A percentile compares a stretch with the other conserved stretches of the same genome.
Evolutionary conservation across 1,140 invertebrate genomes (phyloP).

Genomic region (Trichonephila clavipes): DNA sequence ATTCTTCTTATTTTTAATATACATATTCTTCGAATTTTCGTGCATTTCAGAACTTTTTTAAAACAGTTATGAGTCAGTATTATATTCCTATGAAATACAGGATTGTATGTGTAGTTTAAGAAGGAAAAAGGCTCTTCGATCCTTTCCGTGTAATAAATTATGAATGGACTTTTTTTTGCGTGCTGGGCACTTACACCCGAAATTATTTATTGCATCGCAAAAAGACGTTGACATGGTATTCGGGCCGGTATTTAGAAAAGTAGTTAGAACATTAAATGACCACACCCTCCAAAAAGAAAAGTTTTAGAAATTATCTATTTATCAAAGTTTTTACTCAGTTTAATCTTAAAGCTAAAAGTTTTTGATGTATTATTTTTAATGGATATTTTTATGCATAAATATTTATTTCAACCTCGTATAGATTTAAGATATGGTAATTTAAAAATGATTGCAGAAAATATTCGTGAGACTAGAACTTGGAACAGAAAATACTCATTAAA

Average conservation of each 20-base stretch:
- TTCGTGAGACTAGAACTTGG: too few species aligned
- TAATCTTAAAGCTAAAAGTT: background rate
- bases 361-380: too few species aligned
- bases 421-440: too few species aligned
- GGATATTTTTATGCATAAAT: too few species aligned
- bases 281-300: conserved; percentile 8
- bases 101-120: background rate
- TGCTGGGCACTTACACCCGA: background rate
- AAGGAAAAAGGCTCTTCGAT: conserved; percentile 17
- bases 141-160: conserved; percentile 19
- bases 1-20: too few species aligned
- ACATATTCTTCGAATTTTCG: too few species aligned
- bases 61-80: too few species aligned
- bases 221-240: background rate
- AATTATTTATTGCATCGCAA: conserved; percentile 45
- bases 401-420: too few species aligned
- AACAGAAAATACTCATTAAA: too few species aligned
- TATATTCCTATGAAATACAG: background rate
- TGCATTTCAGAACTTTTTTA: too few species aligned
- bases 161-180: conserved; percentile 23
- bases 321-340: background rate
- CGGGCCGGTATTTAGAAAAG: background rate
- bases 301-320: background rate
- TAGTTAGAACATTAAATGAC: background rate
- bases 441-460: too few species aligned